Percentiles rank a stretch among this genome's conserved stretches.
Conservation (phyloP, 2,113 vertebrate genomes). For the Pelecanus crispus region DNA sequence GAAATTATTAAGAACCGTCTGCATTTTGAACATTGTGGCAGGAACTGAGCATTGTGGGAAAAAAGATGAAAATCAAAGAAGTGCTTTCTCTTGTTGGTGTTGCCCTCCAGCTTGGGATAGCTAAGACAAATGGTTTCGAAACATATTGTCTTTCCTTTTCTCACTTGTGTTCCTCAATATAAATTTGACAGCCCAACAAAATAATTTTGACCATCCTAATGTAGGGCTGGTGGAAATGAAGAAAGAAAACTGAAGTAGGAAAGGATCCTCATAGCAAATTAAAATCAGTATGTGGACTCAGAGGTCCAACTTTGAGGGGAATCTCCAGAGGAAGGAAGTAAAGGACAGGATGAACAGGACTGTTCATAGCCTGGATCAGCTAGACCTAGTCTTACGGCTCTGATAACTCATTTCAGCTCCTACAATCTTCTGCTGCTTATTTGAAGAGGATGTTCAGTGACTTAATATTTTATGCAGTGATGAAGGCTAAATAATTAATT, state of each 20-base stretch:
- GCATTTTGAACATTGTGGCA: background rate
- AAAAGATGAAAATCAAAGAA: background rate
- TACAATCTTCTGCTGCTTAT: background rate
- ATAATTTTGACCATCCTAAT: background rate
- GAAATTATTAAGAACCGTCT: background rate
- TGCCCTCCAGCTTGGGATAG: background rate
- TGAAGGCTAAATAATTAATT: background rate
- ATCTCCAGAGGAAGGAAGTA: background rate
- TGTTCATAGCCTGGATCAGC: background rate
- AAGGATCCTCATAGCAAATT: background rate
- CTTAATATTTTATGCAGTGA: background rate
- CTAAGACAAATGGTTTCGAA: background rate
- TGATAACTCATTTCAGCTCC: background rate
- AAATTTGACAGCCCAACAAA: background rate
- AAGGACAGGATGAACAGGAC: background rate
- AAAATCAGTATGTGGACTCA: background rate
- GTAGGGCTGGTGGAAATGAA: background rate
- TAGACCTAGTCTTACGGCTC: background rate
- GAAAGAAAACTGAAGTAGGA: background rate
- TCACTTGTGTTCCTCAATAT: background rate
- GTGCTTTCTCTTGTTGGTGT: background rate
- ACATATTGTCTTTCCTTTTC: background rate
- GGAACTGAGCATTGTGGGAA: background rate
- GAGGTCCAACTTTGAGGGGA: background rate
- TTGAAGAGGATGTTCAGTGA: background rate